phyloP scores from a whole-genome alignment of 2,888 invertebrate species.

The Andrena bicolor region DNA sequence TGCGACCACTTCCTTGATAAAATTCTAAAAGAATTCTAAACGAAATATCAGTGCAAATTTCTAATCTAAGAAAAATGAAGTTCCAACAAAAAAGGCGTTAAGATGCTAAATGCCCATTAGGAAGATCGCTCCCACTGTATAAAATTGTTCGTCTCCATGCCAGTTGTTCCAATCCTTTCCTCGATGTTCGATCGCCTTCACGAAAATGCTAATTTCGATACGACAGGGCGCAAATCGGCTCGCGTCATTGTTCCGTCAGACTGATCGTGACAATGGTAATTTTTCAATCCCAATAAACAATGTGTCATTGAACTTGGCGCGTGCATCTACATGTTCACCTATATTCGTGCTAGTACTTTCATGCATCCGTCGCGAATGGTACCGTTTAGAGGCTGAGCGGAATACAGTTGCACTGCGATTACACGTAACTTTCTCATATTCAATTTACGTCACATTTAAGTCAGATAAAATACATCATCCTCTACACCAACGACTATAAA shows the following conservation, averaged over 20 bases:
- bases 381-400: not conserved
- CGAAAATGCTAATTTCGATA: conserved; percentile 63
- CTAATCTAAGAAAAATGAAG: too few species aligned
- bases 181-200: conserved; percentile 49
- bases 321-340: conserved; percentile 13
- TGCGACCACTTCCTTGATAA: not conserved
- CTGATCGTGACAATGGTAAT: conserved; percentile 60
- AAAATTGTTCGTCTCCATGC: not conserved
- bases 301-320: conserved; percentile 61
- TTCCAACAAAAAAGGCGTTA: too few species aligned
- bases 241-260: conserved; percentile 60
- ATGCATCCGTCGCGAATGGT: not conserved
- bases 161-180: conserved; percentile 34
- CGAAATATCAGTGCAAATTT: too few species aligned
- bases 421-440: too few species aligned
- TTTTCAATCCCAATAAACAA: conserved; percentile 57
- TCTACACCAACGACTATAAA: not conserved
- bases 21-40: too few species aligned
- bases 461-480: not conserved
- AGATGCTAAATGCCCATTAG: not conserved
- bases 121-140: not conserved
- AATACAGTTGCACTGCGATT: not conserved
- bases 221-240: conserved; percentile 55
- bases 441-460: too few species aligned
- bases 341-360: conserved; percentile 15